These are phyloP conservation scores for Polyploca ridens DNA, from an alignment of 2,888 invertebrate genomes.

Conservation along the genomic window DNA sequence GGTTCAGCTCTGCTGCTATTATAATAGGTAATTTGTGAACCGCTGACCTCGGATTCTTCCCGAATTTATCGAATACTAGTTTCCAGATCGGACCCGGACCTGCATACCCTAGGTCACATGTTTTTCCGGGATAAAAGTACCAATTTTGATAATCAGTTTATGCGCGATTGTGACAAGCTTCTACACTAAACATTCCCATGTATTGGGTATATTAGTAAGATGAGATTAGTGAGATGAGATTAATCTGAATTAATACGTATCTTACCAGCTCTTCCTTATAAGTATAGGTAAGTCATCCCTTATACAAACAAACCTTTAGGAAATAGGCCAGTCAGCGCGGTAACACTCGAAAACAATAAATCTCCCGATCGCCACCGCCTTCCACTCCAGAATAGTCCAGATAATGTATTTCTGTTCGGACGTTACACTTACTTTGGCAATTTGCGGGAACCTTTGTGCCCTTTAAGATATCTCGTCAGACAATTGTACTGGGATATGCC, in stretches of 20 bases:
- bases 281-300: constrained; percentile 19
- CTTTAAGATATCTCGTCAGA: constrained; percentile 82
- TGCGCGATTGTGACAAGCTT: too few relatives aligned
- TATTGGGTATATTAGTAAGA: too few relatives aligned
- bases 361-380: constrained; percentile 67
- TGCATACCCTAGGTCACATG: too few relatives aligned
- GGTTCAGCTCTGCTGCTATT: too few relatives aligned
- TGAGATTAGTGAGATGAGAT: too few relatives aligned
- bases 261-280: not conserved
- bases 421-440: constrained; percentile 83
- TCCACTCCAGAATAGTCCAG: constrained; percentile 75
- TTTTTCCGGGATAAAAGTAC: too few relatives aligned
- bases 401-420: constrained; percentile 84
- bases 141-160: too few relatives aligned
- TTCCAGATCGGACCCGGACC: too few relatives aligned
- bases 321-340: constrained; percentile 67
- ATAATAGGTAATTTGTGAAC: too few relatives aligned
- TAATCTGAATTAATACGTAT: not conserved
- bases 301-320: constrained; percentile 47
- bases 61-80: too few relatives aligned
- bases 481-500: constrained; percentile 69
- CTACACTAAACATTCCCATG: too few relatives aligned
- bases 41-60: too few relatives aligned
- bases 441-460: constrained; percentile 83
- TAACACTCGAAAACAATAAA: constrained; percentile 68